Evolutionary conservation across 92 coral and sea anemone species (phyloP), one percentile per base, ranked within the genome.

Genomic region (Palythoa grandiflora): DNA sequence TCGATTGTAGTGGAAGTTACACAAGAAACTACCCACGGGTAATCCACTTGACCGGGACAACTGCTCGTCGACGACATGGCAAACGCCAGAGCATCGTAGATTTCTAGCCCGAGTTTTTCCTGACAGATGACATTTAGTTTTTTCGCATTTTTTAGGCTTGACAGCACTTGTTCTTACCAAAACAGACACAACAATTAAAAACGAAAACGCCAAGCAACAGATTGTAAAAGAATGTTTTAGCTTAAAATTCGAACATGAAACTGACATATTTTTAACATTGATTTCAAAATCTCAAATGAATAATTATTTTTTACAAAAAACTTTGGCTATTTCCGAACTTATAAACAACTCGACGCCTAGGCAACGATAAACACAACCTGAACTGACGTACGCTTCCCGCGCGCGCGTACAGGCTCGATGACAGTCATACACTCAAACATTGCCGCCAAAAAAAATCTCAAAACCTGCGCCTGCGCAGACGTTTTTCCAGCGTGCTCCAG

Each of bases 1-100:
- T 65, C 35, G 71, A 65, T 65, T 65, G 71, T 65, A 65, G 71
- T 65, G 71, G 5, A n/a, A 65, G 71, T 65, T 65, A 65, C 71
- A 65, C 35, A 65, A 65, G 71, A 65, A 65, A 65, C 71, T 65
- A 65, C 71, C 71, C 71, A 65, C 37, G 71, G 28, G 28, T 28
- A 28, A 28, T 28, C 28, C 28, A 28, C 28, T 28, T 28, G 28
- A 28, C 0, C 28, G 71, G 71, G 60, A 54, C 60, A 54, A 15
- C 60, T 54, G 10, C 60, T 9, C 60, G 60, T 54, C 15, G 15
- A 54, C 9, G 60, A 54, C 15, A 54, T 54, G 60, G 60, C 15
- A 54, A 54, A 54, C 60, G 15, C 60, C 60, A 54, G 60, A 54
- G 60, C 60, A 54, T 54, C 60, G 60, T 54, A 54, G 0, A 54